phyloP scores from a whole-genome alignment of 2,113 vertebrate species.

The Cyprinodon brontotheroides region DNA sequence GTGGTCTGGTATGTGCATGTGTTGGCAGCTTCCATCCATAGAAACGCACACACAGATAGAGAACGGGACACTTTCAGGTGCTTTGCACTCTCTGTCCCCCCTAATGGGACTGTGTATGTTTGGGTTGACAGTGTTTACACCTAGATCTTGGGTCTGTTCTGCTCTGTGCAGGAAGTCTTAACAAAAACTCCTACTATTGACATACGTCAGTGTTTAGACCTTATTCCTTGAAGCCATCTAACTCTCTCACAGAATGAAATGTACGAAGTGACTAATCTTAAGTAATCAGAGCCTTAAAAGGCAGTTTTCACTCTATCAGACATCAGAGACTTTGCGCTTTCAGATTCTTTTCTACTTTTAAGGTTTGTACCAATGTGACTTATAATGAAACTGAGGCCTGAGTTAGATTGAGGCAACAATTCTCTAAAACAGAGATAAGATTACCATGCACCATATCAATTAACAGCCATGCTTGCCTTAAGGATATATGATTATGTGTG shows the following conservation, averaged over 20 bases:
- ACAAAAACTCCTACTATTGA: constrained; percentile 42
- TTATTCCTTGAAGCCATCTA: constrained; percentile 21
- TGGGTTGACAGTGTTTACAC: constrained; percentile 64
- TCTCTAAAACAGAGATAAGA: background rate
- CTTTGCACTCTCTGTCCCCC: background rate
- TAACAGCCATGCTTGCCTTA: constrained; percentile 2
- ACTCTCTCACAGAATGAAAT: constrained; percentile 25
- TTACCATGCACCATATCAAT: background rate
- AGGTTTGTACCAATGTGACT: background rate
- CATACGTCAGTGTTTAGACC: constrained; percentile 45
- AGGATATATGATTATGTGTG: constrained; percentile 9
- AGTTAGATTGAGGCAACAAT: background rate
- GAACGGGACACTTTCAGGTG: constrained; percentile 30
- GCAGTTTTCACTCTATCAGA: constrained; percentile 18
- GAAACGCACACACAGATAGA: constrained; percentile 3
- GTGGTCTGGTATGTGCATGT: constrained; percentile 49
- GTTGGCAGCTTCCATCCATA: constrained; percentile 4
- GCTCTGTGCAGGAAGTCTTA: constrained; percentile 44
- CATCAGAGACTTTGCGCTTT: constrained; percentile 41
- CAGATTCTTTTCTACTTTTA: constrained; percentile 12
- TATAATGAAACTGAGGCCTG: background rate
- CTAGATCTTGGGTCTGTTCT: constrained; percentile 34
- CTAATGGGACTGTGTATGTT: constrained; percentile 50
- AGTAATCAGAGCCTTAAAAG: constrained; percentile 69
- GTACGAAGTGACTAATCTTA: constrained; percentile 51